A percentile compares a stretch with the other conserved stretches of the same genome.
phyloP scores from a whole-genome alignment of 2,888 invertebrate species.

The Harpalus rufipes region DNA sequence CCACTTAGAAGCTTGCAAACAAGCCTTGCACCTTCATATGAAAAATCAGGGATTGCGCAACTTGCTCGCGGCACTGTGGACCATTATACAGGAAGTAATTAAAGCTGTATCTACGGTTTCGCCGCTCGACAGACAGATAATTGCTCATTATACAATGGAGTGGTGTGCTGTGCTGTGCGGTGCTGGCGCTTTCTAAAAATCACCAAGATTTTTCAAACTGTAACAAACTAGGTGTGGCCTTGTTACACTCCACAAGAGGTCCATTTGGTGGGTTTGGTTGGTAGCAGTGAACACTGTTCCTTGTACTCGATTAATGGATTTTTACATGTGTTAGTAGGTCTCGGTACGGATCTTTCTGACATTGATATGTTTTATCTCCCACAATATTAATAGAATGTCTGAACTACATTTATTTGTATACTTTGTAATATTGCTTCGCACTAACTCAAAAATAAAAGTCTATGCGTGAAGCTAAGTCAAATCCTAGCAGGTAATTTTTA shows the following conservation, averaged over 20 bases:
- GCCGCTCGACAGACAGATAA: constrained; percentile 63
- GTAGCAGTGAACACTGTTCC: neutral
- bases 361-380: neutral
- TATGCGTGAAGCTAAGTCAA: too few species aligned
- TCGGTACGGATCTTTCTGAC: neutral
- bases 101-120: constrained; percentile 66
- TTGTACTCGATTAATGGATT: constrained; percentile 2
- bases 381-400: neutral
- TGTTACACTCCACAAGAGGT: neutral
- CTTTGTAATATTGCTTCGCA: too few species aligned
- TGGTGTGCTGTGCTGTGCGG: neutral
- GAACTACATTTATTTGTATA: neutral
- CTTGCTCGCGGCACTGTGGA: constrained; percentile 52
- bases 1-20: constrained; percentile 4
- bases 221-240: constrained; percentile 62
- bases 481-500: too few species aligned
- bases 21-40: constrained; percentile 33
- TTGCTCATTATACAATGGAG: constrained; percentile 64
- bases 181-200: constrained; percentile 63
- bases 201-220: constrained; percentile 42
- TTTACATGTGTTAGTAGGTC: neutral
- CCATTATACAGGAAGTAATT: constrained; percentile 66
- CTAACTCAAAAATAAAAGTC: too few species aligned
- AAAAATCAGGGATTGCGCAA: constrained; percentile 59
- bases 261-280: too few species aligned